Base-by-base conservation (phyloP, 23 tunicate genomes). In the Diplosoma virens region DNA sequence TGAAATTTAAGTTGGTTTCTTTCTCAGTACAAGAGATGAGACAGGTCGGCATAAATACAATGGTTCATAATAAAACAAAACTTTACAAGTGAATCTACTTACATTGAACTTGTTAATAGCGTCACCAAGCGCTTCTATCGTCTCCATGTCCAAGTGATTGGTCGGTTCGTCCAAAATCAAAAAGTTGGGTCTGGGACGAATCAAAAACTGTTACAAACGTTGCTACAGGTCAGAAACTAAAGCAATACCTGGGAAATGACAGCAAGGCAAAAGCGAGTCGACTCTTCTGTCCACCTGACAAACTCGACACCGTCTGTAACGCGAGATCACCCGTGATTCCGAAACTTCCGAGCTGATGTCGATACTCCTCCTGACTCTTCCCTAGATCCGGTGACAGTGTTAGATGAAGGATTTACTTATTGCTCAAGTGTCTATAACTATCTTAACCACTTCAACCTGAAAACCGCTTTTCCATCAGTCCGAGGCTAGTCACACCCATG, bases 161-260 rank as follows among this genome's bases (percentile, higher is more conserved):
- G 99, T 95, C 17, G 99, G 99, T 95, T 95, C 99, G 67, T 95
- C 99, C 75, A 95, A 89, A 70, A 95, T 85, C 25, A 95, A 71
- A 65, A 95, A 95, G 87, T 95, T 91, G 32, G 99, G 99, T 60
- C 88, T 68, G 72, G 32, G 14, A 41, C 50, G 14, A 7, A 41
- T 7, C 50, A 14, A 41, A 41, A 41, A 41, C 9, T 7, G 50
- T 4, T 6, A 56, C 25, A 20, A 11, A 20, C 63, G 63, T 20
- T 56, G 21, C 21, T 56, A 11, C 20, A 16, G 25, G 24, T 56
- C 24, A 11, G 24, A 16, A 41, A n/a, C n/a, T n/a, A n/a, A 45
- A 45, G 52, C 14, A 45, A 11, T 59, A 81, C 86, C 73, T 73
- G 23, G 93, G 70, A 81, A 95, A 71, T 2, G 88, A 86, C 82